A percentile compares a stretch with the other conserved stretches of the same genome.
These are phyloP conservation scores for Rhegmatorhina hoffmannsi DNA, from an alignment of 2,113 vertebrate genomes.

Conservation along the genomic window DNA sequence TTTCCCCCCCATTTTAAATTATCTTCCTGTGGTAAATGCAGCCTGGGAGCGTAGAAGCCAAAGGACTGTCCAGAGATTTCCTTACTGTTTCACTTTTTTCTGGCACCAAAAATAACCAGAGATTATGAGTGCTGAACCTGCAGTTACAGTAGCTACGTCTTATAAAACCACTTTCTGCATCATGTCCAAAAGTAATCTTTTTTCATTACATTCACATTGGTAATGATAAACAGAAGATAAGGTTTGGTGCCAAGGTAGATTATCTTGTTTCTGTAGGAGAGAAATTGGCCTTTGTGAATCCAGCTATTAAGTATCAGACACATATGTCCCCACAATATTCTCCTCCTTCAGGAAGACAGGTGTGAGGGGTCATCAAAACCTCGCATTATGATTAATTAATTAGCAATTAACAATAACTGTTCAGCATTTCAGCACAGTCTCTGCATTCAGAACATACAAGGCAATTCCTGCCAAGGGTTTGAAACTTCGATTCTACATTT, in stretches of 20 bases:
- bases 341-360: not conserved
- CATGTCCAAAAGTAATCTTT: not conserved
- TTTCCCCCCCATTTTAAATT: not conserved
- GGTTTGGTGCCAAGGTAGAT: not conserved
- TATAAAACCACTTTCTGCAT: not conserved
- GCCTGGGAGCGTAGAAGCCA: not conserved
- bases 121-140: not conserved
- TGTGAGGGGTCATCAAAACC: not conserved
- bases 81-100: not conserved
- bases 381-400: not conserved
- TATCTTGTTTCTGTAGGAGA: not conserved
- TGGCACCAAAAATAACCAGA: not conserved
- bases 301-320: not conserved
- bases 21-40: not conserved
- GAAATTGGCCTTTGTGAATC: not conserved
- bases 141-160: not conserved
- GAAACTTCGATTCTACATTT: not conserved
- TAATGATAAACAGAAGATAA: not conserved
- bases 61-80: not conserved
- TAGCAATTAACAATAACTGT: not conserved
- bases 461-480: not conserved
- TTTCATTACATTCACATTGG: not conserved
- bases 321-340: not conserved
- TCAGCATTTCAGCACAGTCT: not conserved
- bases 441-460: not conserved